Conservation (phyloP, 2,888 invertebrate genomes). For the Oscheius sp. region DNA sequence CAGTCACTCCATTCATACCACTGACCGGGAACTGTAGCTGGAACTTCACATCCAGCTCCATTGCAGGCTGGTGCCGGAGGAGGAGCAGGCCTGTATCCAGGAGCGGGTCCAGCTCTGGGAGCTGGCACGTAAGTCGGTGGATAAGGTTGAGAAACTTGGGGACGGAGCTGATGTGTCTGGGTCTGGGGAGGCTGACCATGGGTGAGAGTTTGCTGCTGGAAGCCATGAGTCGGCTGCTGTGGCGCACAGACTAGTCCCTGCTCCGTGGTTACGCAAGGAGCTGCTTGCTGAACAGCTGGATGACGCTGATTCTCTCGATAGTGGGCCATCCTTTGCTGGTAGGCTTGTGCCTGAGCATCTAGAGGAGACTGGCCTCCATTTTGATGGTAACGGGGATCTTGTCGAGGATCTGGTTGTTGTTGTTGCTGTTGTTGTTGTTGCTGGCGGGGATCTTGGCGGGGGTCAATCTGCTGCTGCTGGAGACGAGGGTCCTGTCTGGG, state of each 20-base stretch:
- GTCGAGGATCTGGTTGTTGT: slow-evolving; percentile 43
- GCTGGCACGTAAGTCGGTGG: slow-evolving; percentile 43
- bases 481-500: slow-evolving; percentile 35
- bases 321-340: slow-evolving; percentile 48
- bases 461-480: slow-evolving; percentile 37
- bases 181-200: slow-evolving; percentile 52
- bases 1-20: slow-evolving; percentile 69
- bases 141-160: slow-evolving; percentile 10
- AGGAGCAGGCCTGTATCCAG: slow-evolving; percentile 60
- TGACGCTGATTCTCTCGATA: slow-evolving; percentile 61
- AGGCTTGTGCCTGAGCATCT: slow-evolving; percentile 29
- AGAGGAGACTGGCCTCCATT: slow-evolving; percentile 18
- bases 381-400: slow-evolving; percentile 45
- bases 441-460: slow-evolving; percentile 9
- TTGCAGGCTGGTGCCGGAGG: slow-evolving; percentile 64
- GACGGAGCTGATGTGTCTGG: slow-evolving; percentile 32
- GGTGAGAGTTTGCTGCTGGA: slow-evolving; percentile 54
- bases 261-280: slow-evolving; percentile 52
- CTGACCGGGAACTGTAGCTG: slow-evolving; percentile 39
- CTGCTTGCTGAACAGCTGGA: slow-evolving; percentile 62
- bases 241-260: slow-evolving; percentile 49
- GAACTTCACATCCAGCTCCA: slow-evolving; percentile 58
- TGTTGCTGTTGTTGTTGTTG: slow-evolving; percentile 48
- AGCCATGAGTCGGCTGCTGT: slow-evolving; percentile 24
- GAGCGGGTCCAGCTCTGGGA: slow-evolving; percentile 37